phyloP scores from a whole-genome alignment of 2,888 invertebrate genomes.

The Xylophagus ater region DNA sequence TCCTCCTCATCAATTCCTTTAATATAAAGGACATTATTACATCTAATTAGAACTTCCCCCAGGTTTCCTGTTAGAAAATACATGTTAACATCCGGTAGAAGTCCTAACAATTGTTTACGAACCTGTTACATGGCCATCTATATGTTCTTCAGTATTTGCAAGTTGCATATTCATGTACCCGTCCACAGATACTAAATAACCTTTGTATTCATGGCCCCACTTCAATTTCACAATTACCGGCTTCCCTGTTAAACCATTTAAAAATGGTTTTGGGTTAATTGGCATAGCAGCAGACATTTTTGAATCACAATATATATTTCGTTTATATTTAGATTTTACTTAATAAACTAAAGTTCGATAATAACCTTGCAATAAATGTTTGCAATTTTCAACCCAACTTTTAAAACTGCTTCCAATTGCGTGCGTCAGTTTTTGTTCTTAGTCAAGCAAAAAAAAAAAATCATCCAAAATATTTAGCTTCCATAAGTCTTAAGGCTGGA shows the following conservation, averaged over 20 bases:
- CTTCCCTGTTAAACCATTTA: conserved; percentile 96
- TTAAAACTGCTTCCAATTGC: no score
- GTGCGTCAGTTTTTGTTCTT: no score
- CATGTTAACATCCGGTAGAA: not conserved
- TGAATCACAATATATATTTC: no score
- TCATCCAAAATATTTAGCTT: no score
- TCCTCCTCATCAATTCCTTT: conserved; percentile 93
- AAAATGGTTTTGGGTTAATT: conserved; percentile 97
- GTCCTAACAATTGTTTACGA: conserved; percentile 19
- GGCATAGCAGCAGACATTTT: conserved; percentile 74
- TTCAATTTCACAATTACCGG: conserved; percentile 95
- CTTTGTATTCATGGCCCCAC: conserved; percentile 99
- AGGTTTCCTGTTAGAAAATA: conserved; percentile 52
- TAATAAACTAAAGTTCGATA: no score
- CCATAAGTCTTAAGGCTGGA: no score
- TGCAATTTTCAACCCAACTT: no score
- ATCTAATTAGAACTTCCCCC: conserved; percentile 93
- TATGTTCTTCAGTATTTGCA: conserved; percentile 95
- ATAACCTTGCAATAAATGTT: no score
- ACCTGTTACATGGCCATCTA: conserved; percentile 86
- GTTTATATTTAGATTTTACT: no score
- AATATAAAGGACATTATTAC: conserved; percentile 94
- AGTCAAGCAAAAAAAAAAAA: no score
- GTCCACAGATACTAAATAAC: conserved; percentile 93
- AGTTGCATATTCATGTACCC: conserved; percentile 98